phyloP scores from a whole-genome alignment of 1,140 invertebrate species.

The Drosophila willistoni region DNA sequence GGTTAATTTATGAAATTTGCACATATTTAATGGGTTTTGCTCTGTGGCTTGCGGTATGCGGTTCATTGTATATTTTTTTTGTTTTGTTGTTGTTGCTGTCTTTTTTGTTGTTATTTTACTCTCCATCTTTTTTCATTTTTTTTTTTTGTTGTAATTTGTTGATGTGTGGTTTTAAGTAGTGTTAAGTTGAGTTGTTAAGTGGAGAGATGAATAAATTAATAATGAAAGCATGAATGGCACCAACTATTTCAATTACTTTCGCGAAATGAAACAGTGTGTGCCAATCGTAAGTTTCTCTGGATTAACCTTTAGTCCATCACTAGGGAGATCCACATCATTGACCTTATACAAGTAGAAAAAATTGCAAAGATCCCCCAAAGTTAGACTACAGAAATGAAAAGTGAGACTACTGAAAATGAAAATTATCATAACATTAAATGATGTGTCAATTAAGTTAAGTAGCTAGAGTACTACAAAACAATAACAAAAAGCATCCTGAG shows the following conservation, averaged over 20 bases:
- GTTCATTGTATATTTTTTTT: conserved; percentile 15
- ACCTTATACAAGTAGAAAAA: too few relatives aligned
- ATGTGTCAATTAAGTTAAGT: too few relatives aligned
- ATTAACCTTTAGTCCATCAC: too few relatives aligned
- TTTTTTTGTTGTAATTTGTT: conserved; percentile 17
- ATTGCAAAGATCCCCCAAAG: too few relatives aligned
- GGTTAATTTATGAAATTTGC: conserved; percentile 77
- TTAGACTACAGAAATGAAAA: too few relatives aligned
- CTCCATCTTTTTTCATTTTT: not conserved
- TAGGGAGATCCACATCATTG: too few relatives aligned
- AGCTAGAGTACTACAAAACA: too few relatives aligned
- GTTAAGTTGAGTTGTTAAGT: conserved; percentile 23
- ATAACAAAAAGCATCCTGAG: too few relatives aligned
- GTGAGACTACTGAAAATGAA: too few relatives aligned
- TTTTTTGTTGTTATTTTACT: conserved; percentile 6
- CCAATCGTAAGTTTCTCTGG: too few relatives aligned
- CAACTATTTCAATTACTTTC: not conserved
- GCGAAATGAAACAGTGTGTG: too few relatives aligned
- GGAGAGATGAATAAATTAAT: conserved; percentile 21
- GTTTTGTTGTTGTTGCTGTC: conserved; percentile 32
- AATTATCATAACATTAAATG: too few relatives aligned
- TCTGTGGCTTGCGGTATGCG: conserved; percentile 33
- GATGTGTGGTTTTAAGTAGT: conserved; percentile 35
- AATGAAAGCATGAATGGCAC: not conserved
- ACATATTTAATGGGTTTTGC: conserved; percentile 57